Evolutionary conservation across 2,113 vertebrate genomes (phyloP).

Genomic region (Acinonyx jubatus): DNA sequence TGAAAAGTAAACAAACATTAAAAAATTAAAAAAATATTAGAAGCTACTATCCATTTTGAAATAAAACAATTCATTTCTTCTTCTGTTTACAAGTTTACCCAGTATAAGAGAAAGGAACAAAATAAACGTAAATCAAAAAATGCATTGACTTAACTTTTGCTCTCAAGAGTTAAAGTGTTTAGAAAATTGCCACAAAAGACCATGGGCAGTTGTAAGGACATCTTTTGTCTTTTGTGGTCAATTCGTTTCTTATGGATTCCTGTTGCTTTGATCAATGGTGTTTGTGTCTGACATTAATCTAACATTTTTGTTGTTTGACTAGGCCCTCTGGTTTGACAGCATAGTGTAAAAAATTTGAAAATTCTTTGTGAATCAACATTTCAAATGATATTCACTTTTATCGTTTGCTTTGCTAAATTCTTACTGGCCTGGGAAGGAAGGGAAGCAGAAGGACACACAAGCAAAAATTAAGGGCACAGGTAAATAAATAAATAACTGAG

Average conservation of each 20-base stretch:
- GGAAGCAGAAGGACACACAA: background rate
- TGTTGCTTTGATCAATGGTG: background rate
- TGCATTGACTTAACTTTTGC: background rate
- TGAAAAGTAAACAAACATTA: too few species aligned
- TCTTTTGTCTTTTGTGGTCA: background rate
- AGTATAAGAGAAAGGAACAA: slow-evolving; percentile 26
- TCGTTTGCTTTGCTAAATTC: slow-evolving; percentile 17
- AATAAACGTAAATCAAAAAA: background rate
- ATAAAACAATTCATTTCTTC: background rate
- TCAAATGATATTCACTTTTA: background rate
- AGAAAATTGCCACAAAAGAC: background rate
- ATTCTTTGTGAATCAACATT: slow-evolving; percentile 9
- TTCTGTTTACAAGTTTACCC: slow-evolving; percentile 26
- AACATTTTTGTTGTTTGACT: slow-evolving; percentile 14
- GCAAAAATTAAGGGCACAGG: background rate
- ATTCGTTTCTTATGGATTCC: background rate
- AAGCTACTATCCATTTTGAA: slow-evolving; percentile 5
- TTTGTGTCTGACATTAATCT: slow-evolving; percentile 33
- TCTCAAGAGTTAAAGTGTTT: background rate
- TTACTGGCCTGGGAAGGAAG: background rate
- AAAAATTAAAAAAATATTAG: background rate
- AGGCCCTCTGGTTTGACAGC: background rate
- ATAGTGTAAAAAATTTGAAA: background rate
- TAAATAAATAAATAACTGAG: background rate
- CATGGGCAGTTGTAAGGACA: background rate